Percentiles rank a stretch among this genome's conserved stretches.
These are phyloP conservation scores for Prunella himalayana DNA, from an alignment of 2,113 vertebrate species.

Conservation along the genomic window DNA sequence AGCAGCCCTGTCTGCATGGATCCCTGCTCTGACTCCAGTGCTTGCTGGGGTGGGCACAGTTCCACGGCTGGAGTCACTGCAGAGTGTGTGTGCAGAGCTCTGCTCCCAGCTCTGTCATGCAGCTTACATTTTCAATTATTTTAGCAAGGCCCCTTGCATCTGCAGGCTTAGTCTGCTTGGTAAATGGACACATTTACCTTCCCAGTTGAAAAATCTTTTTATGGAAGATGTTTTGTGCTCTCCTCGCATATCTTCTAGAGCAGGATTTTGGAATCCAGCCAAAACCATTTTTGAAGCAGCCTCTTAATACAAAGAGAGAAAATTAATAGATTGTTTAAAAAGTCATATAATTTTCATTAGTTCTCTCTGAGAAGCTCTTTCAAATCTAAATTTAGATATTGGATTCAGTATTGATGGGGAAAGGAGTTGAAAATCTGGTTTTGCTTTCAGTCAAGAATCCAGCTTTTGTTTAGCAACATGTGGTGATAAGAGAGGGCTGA, in stretches of 20 bases:
- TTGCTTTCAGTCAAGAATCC: background rate
- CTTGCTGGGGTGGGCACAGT: slow-evolving; percentile 40
- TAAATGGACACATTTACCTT: background rate
- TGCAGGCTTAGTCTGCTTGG: background rate
- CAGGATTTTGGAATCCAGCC: background rate
- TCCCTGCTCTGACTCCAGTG: slow-evolving; percentile 15
- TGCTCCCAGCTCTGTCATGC: background rate
- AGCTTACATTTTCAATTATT: background rate
- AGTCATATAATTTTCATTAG: background rate
- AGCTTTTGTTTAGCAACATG: background rate
- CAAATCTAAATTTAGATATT: background rate
- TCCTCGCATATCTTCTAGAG: background rate
- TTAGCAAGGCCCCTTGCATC: background rate
- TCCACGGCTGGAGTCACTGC: background rate
- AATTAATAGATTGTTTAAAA: background rate
- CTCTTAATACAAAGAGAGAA: background rate
- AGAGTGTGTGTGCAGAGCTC: background rate
- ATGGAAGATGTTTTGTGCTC: background rate
- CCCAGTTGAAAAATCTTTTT: background rate
- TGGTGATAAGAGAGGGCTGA: background rate
- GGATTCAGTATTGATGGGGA: background rate
- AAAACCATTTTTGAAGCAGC: background rate
- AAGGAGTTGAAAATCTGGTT: background rate
- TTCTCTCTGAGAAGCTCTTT: background rate
- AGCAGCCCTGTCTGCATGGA: background rate